Base-by-base conservation (phyloP, 2,888 invertebrate genomes). In the Ypsolopha scabrella region DNA sequence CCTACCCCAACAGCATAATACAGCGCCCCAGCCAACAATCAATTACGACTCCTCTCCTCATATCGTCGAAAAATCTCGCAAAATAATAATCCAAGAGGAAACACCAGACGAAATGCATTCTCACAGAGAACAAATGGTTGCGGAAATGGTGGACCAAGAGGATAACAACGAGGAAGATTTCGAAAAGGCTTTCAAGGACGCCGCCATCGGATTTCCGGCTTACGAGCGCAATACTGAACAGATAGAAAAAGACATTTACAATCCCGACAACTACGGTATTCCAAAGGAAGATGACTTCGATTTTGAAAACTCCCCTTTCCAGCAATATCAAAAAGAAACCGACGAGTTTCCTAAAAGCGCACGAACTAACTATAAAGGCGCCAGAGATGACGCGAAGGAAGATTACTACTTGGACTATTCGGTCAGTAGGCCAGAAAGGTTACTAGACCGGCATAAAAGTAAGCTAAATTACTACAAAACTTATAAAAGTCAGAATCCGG, bases 131-230 rank as follows among this genome's bases (percentile, higher is more conserved):
- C 70, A 80, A 56, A 63, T 73, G 52, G 65, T 67, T 49, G 72
- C 70, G 35, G 70, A 75, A 61, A 69, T 72, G 54, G 61, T 73
- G 1, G 68, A 71, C 33, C 67, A 71, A n/a, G 77, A 80, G 54
- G 75, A 77, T 57, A 79, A 83, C 50, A 78, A 68, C 44, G 87
- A 87, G 59, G 75, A 87, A 60, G 76, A 82, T 55, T 87, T 87
- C 57, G 85, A 87, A 57, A 78, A 77, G 48, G 78, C 76, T 2
- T 87, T 87, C 51, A 75, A 81, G 61, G 67, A 82, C 51, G 73
- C 87, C 11, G 83, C 87, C 0, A 67, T 68, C 51, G 86, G 85
- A 6, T 87, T 87, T 53, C 80, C 80, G 11, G 79, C 77, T 0
- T 85, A 72, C 50, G 68, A 72, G 44, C 58, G 60, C 10, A 64